phyloP scores from a whole-genome alignment of 2,797 vertebrate species.

The Lutjanus argentimaculatus region DNA sequence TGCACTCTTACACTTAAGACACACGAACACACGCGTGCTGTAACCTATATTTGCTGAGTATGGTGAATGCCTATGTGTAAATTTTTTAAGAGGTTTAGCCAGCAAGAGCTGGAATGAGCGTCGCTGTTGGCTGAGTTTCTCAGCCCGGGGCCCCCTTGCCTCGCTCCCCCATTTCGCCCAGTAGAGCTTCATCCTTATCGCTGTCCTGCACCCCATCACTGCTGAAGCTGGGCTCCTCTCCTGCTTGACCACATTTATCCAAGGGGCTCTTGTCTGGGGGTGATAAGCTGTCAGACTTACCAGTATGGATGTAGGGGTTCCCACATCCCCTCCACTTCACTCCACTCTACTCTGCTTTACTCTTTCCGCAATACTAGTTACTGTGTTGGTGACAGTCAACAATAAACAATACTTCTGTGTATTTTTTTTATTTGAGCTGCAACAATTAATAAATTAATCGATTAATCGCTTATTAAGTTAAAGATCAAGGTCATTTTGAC shows the following conservation, averaged over 20 bases:
- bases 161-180: slow-evolving; percentile 76
- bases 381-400: slow-evolving; percentile 37
- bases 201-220: slow-evolving; percentile 84
- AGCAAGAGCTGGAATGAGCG: slow-evolving; percentile 76
- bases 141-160: slow-evolving; percentile 75
- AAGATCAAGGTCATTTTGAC: no score
- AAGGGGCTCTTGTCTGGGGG: slow-evolving; percentile 87
- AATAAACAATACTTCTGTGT: slow-evolving; percentile 31
- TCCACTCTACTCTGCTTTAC: slow-evolving; percentile 56
- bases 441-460: no score
- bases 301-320: slow-evolving; percentile 79
- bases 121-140: slow-evolving; percentile 80
- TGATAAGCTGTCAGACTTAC: slow-evolving; percentile 87
- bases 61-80: slow-evolving; percentile 81
- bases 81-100: slow-evolving; percentile 88
- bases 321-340: slow-evolving; percentile 60
- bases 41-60: slow-evolving; percentile 85
- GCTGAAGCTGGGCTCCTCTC: slow-evolving; percentile 79
- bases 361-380: slow-evolving; percentile 26
- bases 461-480: not conserved
- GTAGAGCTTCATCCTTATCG: slow-evolving; percentile 87
- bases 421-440: not conserved
- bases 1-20: slow-evolving; percentile 54
- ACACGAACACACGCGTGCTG: slow-evolving; percentile 55
- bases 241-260: slow-evolving; percentile 85